A percentile compares a stretch with the other conserved stretches of the same genome.
These are phyloP conservation scores for Parasteatoda tepidariorum DNA, from an alignment of 1,140 invertebrate genomes.

Conservation along the genomic window DNA sequence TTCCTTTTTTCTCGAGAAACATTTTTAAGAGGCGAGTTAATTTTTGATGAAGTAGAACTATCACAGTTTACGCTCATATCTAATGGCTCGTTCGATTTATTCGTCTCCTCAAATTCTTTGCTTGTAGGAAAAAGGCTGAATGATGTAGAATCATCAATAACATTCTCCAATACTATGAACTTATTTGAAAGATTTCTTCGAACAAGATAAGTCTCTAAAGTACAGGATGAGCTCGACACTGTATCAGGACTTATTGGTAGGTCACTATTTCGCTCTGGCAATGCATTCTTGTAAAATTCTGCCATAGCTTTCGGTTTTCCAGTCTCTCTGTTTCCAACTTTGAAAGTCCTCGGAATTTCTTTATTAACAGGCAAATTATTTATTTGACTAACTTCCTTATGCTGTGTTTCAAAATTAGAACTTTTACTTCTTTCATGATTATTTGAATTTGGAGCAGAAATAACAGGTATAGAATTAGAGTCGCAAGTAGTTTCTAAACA, in stretches of 20 bases:
- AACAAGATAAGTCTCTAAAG: conserved; percentile 37
- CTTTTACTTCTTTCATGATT: background rate
- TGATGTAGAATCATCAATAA: too few species aligned
- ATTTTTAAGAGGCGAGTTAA: too few species aligned
- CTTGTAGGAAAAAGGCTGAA: too few species aligned
- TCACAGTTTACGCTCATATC: too few species aligned
- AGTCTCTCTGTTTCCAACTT: background rate
- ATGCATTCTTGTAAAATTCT: conserved; percentile 19
- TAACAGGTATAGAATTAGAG: background rate
- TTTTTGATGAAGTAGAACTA: too few species aligned
- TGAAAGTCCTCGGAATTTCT: background rate
- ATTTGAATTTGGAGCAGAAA: too few species aligned
- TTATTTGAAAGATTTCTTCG: background rate
- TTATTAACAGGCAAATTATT: background rate
- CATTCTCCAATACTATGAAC: background rate
- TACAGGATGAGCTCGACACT: conserved; percentile 37
- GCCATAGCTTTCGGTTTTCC: conserved; percentile 40
- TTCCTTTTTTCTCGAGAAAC: too few species aligned
- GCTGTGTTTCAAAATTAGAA: background rate
- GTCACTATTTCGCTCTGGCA: background rate
- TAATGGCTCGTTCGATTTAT: too few species aligned
- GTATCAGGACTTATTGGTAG: conserved; percentile 25
- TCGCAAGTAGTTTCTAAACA: background rate
- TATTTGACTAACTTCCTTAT: background rate
- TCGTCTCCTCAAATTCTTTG: too few species aligned